A percentile compares a stretch with the other conserved stretches of the same genome.
These are phyloP conservation scores for Pogoniulus pusillus DNA, from an alignment of 2,797 vertebrate genomes.

Conservation along the genomic window DNA sequence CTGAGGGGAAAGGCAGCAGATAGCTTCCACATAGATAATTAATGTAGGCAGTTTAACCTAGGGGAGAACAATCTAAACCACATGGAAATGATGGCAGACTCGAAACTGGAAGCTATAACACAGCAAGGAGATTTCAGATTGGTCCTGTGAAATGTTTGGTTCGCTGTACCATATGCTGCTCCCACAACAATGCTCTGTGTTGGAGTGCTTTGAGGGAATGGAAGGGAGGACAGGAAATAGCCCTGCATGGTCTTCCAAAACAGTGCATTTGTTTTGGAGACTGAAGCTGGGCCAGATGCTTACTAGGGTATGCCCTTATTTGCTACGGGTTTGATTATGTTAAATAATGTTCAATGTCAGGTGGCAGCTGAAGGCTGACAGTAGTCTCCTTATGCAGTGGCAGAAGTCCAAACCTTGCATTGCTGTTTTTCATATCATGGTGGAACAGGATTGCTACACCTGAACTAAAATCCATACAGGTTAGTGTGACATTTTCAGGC, in stretches of 20 bases:
- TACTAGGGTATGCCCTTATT: background rate
- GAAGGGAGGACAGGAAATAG: background rate
- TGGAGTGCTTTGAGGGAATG: background rate
- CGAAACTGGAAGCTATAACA: background rate
- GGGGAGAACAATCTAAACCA: background rate
- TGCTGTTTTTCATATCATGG: background rate
- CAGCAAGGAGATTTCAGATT: background rate
- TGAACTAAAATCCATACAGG: background rate
- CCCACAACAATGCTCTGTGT: background rate
- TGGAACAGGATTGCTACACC: background rate
- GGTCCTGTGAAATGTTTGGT: background rate
- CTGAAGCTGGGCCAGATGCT: background rate
- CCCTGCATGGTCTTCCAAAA: background rate
- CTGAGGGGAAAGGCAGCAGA: rapidly evolving
- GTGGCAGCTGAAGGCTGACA: background rate
- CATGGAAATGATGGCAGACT: background rate
- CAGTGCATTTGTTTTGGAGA: background rate
- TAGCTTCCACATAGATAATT: rapidly evolving
- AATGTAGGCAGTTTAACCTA: background rate
- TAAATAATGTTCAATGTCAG: background rate
- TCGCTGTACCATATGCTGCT: rapidly evolving
- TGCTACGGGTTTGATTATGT: background rate
- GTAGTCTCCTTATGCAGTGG: background rate
- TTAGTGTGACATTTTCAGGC: background rate
- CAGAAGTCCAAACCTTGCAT: background rate